Conservation (phyloP, 37 sponge, comb jelly and placozoan genomes). For the Crambe crambe region DNA sequence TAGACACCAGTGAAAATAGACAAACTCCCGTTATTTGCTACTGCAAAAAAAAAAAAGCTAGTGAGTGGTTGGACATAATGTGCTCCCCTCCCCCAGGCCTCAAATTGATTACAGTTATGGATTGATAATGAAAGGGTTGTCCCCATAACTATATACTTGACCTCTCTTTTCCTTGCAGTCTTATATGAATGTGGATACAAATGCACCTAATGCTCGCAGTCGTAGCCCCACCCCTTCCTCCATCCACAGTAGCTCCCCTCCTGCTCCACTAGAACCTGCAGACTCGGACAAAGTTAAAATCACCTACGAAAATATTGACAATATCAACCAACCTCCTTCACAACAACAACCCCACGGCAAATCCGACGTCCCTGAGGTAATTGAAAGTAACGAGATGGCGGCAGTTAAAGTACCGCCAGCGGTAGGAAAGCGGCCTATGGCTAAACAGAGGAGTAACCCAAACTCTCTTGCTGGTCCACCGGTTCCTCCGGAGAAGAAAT, state of each 20-base stretch:
- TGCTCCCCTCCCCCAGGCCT: too few relatives aligned
- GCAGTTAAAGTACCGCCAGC: neutral
- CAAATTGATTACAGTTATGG: too few relatives aligned
- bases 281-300: neutral
- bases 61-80: too few relatives aligned
- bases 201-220: neutral
- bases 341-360: neutral
- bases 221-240: neutral
- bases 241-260: neutral
- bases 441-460: neutral
- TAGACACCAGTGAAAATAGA: too few relatives aligned
- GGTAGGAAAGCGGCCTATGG: neutral
- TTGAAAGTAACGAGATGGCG: neutral
- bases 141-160: too few relatives aligned
- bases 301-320: neutral
- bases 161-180: neutral
- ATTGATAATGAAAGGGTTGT: too few relatives aligned
- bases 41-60: too few relatives aligned
- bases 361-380: neutral
- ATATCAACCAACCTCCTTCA: neutral
- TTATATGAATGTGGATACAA: neutral
- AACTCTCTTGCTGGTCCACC: neutral
- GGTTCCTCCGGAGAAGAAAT: neutral
- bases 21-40: too few relatives aligned
- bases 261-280: neutral